Base-by-base conservation (phyloP, 2,888 invertebrate species). In the Polyommatus icarus region DNA sequence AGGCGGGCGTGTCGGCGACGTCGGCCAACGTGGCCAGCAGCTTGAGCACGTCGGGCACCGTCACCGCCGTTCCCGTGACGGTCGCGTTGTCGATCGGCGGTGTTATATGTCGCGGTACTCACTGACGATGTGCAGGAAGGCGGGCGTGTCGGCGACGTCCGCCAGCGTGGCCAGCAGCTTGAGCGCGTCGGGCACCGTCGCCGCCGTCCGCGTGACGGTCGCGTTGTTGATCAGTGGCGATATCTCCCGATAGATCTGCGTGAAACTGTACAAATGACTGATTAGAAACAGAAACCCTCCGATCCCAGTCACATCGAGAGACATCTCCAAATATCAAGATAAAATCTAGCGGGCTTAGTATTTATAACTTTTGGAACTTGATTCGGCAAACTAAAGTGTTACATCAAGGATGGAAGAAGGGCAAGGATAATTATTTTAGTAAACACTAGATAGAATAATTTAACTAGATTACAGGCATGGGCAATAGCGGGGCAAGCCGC, bases 111-210 rank as follows among this genome's bases (percentile, higher is more conserved):
- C 32, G 67, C 1, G 12, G 29, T 73, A 88, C 91, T 89, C 84
- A 95, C 95, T 92, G 76, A 90, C 92, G 67, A 95, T 90, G 78
- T 91, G 84, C 71, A 94, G 87, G 80, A 95, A 93, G 67, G 91
- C 87, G 5, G 95, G 95, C 61, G 93, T 91, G 54, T 95, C 95
- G 8, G 94, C 92, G n/a, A 94, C 90, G 78, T 93, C 89, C 0
- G 95, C 91, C 79, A 95, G 86, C 0, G 95, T 95, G 40, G 95
- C 91, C 32, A 95, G 84, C 12, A 95, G 87, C 79, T 92, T 91
- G 57, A 95, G 87, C 0, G 95, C 95, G 79, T 94, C 90, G 0
- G 95, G 95, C 77, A 95, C 85, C 1, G 89, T 84, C 50, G 88
- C 87, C 0, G 94, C 92, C 1, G 93, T 89, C 54, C 91, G 91